Evolutionary conservation across 1,140 invertebrate genomes (phyloP).

Genomic region (Melitaea cinxia): DNA sequence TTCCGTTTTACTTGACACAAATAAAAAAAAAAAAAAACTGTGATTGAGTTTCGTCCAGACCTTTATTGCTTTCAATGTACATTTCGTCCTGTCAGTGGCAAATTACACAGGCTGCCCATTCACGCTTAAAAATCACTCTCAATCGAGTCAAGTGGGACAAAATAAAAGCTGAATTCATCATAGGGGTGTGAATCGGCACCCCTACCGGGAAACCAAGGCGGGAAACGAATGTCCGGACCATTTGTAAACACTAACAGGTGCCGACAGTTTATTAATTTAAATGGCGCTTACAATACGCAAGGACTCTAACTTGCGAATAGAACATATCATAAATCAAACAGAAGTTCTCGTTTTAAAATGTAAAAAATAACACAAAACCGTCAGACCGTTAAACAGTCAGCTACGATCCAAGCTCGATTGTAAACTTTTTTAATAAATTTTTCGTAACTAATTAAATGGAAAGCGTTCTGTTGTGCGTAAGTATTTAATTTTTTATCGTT

Average conservation of each 20-base stretch:
- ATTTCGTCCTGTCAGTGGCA: constrained; percentile 75
- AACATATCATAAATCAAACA: not conserved
- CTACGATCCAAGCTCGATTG: not conserved
- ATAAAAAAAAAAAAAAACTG: constrained; percentile 57
- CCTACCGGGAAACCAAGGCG: constrained; percentile 68
- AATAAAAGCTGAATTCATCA: constrained; percentile 80
- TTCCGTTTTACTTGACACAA: constrained; percentile 28
- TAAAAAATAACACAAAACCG: not conserved
- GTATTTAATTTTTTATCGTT: constrained; percentile 57
- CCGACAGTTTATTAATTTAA: constrained; percentile 77
- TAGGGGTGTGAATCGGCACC: constrained; percentile 69
- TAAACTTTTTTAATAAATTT: constrained; percentile 31
- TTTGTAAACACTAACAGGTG: constrained; percentile 76
- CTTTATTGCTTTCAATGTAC: constrained; percentile 76
- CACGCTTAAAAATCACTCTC: constrained; percentile 79
- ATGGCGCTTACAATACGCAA: constrained; percentile 40
- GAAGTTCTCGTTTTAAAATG: not conserved
- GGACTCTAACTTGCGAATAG: constrained; percentile 15
- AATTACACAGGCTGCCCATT: constrained; percentile 76
- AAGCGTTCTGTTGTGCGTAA: constrained; percentile 48
- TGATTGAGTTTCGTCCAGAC: constrained; percentile 69
- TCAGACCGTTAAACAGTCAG: not conserved
- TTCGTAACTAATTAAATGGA: constrained; percentile 53
- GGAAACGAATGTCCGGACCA: constrained; percentile 77
- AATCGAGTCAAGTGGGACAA: constrained; percentile 78